A percentile compares a stretch with the other conserved stretches of the same genome.
Conservation (phyloP, 2,797 vertebrate genomes). For the Macropus fuliginosus region DNA sequence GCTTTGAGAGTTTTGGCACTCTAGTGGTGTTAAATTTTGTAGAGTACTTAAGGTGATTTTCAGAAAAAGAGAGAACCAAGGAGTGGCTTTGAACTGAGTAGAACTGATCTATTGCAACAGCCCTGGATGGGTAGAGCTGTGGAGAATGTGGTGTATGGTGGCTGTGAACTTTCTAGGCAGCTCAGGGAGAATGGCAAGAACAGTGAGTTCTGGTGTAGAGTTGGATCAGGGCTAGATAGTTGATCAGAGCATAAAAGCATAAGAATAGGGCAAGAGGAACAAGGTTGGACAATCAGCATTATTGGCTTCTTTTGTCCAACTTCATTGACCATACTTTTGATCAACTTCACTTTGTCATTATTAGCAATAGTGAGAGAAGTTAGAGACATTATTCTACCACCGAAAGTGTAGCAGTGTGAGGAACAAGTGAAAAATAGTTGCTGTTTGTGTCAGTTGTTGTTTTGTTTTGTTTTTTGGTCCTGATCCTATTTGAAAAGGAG, state of each 20-base stretch:
- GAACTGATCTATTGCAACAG: not conserved
- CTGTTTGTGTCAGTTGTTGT: not conserved
- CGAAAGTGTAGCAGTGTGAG: not conserved
- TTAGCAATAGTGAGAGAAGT: not conserved
- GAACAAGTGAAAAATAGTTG: not conserved
- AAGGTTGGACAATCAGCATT: not conserved
- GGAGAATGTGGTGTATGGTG: not conserved
- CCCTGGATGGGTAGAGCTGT: not conserved
- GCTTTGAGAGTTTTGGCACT: not conserved
- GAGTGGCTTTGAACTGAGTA: not conserved
- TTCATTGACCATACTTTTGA: not conserved
- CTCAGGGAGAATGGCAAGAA: not conserved
- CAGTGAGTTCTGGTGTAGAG: not conserved
- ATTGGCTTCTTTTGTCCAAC: not conserved
- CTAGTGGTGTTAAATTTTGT: not conserved
- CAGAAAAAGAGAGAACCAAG: not conserved
- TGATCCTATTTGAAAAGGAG: not conserved
- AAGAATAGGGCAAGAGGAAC: not conserved
- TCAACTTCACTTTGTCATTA: not conserved
- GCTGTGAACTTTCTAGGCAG: not conserved
- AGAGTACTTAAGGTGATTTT: not conserved
- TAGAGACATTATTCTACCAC: not conserved
- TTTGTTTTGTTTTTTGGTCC: rapidly evolving
- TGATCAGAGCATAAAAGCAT: not conserved
- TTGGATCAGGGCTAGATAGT: not conserved